These are phyloP conservation scores for Eristalis tenax DNA, from an alignment of 2,888 invertebrate genomes.

Conservation along the genomic window DNA sequence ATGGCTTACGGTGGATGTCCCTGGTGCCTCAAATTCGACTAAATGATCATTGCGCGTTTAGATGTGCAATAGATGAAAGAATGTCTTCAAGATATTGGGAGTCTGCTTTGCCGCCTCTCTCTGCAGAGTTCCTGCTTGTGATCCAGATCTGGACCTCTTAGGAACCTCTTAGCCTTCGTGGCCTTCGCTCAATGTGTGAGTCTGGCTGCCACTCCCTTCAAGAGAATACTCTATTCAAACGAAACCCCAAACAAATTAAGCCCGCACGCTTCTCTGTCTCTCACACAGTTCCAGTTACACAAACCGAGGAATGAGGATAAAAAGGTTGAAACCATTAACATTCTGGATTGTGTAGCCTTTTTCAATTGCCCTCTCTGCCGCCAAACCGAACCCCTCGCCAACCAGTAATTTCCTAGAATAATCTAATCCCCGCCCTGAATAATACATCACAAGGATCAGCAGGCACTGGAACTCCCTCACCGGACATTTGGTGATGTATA, in stretches of 20 bases:
- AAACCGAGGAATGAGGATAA: neutral
- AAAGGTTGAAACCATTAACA: constrained; percentile 61
- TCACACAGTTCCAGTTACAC: neutral
- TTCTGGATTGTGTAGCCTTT: constrained; percentile 35
- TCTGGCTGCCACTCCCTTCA: too few species aligned
- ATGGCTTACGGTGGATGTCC: too few species aligned
- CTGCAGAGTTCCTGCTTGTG: too few species aligned
- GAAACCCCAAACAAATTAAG: neutral
- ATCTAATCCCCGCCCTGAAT: constrained; percentile 39
- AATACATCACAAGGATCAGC: constrained; percentile 57
- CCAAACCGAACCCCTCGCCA: neutral
- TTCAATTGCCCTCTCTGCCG: neutral
- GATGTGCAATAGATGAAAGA: too few species aligned
- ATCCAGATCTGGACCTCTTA: too few species aligned
- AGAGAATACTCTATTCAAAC: too few species aligned
- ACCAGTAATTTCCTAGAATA: constrained; percentile 6
- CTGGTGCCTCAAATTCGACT: too few species aligned
- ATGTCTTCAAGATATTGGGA: too few species aligned
- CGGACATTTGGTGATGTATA: constrained; percentile 28
- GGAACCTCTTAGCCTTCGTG: too few species aligned
- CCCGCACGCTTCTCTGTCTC: neutral
- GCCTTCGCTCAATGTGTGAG: too few species aligned
- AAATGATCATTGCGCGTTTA: too few species aligned
- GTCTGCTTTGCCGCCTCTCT: too few species aligned
- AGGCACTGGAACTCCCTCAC: neutral